Evolutionary conservation across 2,113 vertebrate species (phyloP).

Genomic region (Podiceps cristatus): DNA sequence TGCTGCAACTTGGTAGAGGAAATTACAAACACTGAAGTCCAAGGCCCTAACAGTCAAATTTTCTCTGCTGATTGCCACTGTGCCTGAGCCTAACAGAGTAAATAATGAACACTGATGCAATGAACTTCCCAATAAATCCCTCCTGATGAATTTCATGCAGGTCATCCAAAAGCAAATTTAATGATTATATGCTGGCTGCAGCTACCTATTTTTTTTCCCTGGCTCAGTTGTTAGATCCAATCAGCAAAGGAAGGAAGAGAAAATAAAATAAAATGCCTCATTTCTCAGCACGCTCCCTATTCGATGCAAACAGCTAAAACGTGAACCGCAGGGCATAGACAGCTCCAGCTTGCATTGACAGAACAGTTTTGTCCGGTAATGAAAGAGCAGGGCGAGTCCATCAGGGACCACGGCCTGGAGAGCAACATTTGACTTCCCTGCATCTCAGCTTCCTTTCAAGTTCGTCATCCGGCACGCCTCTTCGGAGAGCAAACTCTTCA

Average conservation of each 20-base stretch:
- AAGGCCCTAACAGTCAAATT: not conserved
- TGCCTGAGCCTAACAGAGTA: slow-evolving; percentile 30
- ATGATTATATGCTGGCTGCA: not conserved
- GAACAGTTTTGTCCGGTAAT: not conserved
- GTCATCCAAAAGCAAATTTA: slow-evolving; percentile 49
- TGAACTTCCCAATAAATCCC: not conserved
- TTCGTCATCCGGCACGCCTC: not conserved
- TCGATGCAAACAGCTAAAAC: not conserved
- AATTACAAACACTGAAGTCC: not conserved
- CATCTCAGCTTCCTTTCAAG: not conserved
- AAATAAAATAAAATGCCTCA: not conserved
- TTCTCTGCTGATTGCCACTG: slow-evolving; percentile 26
- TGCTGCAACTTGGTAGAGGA: not conserved
- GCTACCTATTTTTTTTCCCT: not conserved
- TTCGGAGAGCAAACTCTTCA: not conserved
- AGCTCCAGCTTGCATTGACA: not conserved
- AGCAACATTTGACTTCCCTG: not conserved
- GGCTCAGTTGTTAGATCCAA: not conserved
- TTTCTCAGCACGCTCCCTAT: not conserved
- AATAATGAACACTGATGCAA: slow-evolving; percentile 27
- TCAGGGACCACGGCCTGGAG: not conserved
- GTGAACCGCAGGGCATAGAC: not conserved
- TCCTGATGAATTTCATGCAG: slow-evolving; percentile 14
- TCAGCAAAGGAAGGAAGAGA: not conserved
- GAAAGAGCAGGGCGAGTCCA: not conserved